Base-by-base conservation (phyloP, 2,888 invertebrate genomes). In the Apomyelois bistriatella region DNA sequence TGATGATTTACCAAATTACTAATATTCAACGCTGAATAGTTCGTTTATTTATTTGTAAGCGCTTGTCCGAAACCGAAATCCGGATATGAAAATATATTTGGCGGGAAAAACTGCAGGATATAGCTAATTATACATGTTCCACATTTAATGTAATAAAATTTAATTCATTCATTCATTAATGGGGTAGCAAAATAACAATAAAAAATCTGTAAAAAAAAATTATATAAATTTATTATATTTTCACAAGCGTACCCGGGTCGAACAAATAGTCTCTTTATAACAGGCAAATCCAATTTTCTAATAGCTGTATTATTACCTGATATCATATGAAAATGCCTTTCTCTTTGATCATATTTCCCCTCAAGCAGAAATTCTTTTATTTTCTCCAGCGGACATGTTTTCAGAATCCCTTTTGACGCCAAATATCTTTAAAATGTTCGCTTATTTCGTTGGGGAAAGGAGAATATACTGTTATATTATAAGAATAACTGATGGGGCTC, bases 241-340 rank as follows among this genome's bases (percentile, higher is more conserved):
- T 48, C 48, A 35, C 49, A 42, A 52, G 10, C 56, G 48, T 10
- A 51, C 9, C 53, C 53, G 30, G 32, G 16, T 60, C 58, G 38
- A 54, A 40, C 15, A 38, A 10, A 49, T 52, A 57, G 57, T 64
- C 55, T 41, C 49, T 48, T 12, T 53, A 32, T 51, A 66, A 60
- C 62, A 74, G 60, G 63, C 58, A 74, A 76, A 81, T 79, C 76
- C 77, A 79, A 82, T 82, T 75, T 69, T 60, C 63, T 75, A 73
- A 79, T 71, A 74, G 73, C 63, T 30, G 63, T 61, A 65, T 69
- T 73, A 74, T 72, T 68, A 62, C 58, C 48, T 47, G 60, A 65
- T 65, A 66, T 55, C 56, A 55, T 67, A 70, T 70, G 70, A 64
- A 74, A 70, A 73, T 60, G 42, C 53, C 41, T 66, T 61, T 53